phyloP scores from a whole-genome alignment of 2,797 vertebrate genomes.

The Cyprinodon diabolis region DNA sequence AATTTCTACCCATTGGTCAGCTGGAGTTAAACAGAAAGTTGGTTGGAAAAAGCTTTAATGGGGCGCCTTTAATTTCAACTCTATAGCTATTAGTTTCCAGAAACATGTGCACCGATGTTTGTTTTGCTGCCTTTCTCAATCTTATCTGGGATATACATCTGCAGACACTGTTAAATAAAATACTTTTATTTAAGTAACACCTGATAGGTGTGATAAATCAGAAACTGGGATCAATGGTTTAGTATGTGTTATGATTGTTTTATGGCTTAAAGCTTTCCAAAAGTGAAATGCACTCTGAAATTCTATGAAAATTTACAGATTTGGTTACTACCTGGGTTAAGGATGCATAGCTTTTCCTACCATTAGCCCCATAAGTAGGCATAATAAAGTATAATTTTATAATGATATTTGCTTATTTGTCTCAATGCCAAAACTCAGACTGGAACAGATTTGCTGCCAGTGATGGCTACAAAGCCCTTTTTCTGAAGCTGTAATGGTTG shows the following conservation, averaged over 20 bases:
- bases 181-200: slow-evolving; percentile 28
- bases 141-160: slow-evolving; percentile 26
- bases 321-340: slow-evolving; percentile 47
- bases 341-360: slow-evolving; percentile 16
- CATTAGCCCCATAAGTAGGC: slow-evolving; percentile 16
- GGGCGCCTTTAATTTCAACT: background rate
- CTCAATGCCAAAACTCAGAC: slow-evolving; percentile 36
- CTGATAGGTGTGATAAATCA: slow-evolving; percentile 31
- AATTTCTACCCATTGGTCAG: background rate
- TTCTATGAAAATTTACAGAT: slow-evolving; percentile 29
- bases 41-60: background rate
- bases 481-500: slow-evolving; percentile 65
- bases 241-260: slow-evolving; percentile 16
- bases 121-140: background rate
- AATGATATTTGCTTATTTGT: slow-evolving; percentile 54
- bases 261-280: slow-evolving; percentile 29
- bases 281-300: slow-evolving; percentile 29
- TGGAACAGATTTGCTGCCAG: slow-evolving; percentile 53
- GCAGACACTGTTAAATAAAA: slow-evolving; percentile 1
- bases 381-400: slow-evolving; percentile 50
- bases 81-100: background rate
- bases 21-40: background rate
- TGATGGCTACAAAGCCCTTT: slow-evolving; percentile 38
- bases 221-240: slow-evolving; percentile 35
- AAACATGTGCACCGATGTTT: background rate